A percentile compares a stretch with the other conserved stretches of the same genome.
Conservation (phyloP, 2,113 vertebrate genomes). For the Orthonyx spaldingii region DNA sequence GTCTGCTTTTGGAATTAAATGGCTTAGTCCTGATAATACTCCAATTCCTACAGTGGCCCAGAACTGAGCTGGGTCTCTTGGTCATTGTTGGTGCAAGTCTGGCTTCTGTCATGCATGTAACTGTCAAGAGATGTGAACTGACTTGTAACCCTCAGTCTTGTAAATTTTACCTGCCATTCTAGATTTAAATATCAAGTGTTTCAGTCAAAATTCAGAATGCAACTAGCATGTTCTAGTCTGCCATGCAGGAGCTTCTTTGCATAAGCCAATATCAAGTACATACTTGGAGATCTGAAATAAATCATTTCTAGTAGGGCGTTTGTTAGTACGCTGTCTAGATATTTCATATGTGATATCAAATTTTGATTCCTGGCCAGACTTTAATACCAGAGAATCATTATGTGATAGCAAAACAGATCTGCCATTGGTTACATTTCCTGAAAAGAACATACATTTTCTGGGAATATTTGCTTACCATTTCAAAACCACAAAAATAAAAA, state of each 20-base stretch:
- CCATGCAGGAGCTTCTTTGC: neutral
- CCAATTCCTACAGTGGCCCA: neutral
- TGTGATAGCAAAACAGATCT: neutral
- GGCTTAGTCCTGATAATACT: neutral
- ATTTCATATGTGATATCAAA: neutral
- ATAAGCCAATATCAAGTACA: neutral
- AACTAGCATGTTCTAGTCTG: neutral
- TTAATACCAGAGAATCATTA: neutral
- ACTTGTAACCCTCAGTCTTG: neutral
- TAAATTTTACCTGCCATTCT: neutral
- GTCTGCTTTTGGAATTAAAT: neutral
- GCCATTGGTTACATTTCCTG: neutral
- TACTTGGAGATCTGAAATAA: neutral
- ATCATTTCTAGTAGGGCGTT: neutral
- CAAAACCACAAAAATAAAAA: slow-evolving; percentile 1
- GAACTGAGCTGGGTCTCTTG: neutral
- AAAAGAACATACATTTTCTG: neutral
- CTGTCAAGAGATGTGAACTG: neutral
- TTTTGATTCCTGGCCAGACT: neutral
- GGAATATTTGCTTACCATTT: neutral
- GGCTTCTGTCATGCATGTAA: neutral
- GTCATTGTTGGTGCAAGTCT: neutral
- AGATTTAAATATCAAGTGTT: neutral
- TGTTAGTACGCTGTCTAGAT: neutral
- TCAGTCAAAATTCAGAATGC: neutral